Evolutionary conservation across 2,888 invertebrate species (phyloP).

Genomic region (Malacosoma neustria): DNA sequence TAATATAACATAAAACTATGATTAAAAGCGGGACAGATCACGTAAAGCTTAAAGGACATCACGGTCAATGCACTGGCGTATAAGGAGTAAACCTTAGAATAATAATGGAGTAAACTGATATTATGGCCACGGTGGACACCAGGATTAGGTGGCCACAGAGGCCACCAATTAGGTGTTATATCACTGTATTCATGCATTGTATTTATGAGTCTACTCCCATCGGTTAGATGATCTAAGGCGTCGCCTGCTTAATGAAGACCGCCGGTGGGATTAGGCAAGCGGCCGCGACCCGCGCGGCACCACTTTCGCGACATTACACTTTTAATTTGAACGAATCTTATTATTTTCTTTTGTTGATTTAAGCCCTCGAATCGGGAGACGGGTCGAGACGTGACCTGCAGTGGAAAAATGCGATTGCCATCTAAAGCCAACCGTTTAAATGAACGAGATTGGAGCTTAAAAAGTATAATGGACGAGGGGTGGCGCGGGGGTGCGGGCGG

Average conservation of each 20-base stretch:
- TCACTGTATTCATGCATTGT: no score
- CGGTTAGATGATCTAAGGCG: conserved; percentile 8
- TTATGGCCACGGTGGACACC: no score
- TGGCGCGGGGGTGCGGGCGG: conserved; percentile 59
- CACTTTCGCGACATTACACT: conserved; percentile 77
- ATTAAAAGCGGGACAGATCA: no score
- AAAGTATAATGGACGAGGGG: conserved; percentile 80
- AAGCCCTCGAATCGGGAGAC: conserved; percentile 76
- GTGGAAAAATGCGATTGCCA: conserved; percentile 82
- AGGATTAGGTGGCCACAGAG: no score
- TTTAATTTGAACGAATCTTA: conserved; percentile 84
- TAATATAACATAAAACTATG: no score
- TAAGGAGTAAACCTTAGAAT: no score
- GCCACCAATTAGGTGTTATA: no score
- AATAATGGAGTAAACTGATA: no score
- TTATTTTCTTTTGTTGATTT: conserved; percentile 81
- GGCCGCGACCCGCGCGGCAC: conserved; percentile 28
- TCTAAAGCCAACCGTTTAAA: conserved; percentile 82
- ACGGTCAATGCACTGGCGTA: no score
- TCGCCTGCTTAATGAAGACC: conserved; percentile 62
- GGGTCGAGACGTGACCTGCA: conserved; percentile 79
- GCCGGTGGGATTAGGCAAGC: conserved; percentile 50
- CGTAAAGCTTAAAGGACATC: no score
- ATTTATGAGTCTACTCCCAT: no score
- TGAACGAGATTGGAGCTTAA: conserved; percentile 83